Evolutionary conservation across 2,888 invertebrate species (phyloP), one percentile per base, ranked within the genome.

Genomic region (Sphaerophoria taeniata): DNA sequence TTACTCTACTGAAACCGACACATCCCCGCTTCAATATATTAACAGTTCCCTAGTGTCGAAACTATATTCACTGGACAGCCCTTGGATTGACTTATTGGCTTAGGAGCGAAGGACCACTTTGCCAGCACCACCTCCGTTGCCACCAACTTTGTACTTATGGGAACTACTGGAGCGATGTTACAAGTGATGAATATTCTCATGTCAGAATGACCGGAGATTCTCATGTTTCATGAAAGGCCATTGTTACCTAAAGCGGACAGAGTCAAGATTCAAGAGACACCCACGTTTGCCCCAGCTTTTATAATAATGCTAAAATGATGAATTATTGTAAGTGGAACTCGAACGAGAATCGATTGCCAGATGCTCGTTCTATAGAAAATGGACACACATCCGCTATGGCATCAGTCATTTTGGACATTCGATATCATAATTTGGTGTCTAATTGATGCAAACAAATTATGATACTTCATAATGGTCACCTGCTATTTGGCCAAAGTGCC

Each of bases 371-470:
- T 39, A 24, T 24, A 24, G 1, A 24, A 24, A 24, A 24, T 24
- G 33, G 0, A 9, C n/a, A 36, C 39, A 33, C 36, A 45, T 24
- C 36, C 55, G 43, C 43, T 65, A 14, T 7, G 34, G 45, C 49
- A 77, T 82, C 82, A 49, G 73, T 82, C 73, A 78, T 70, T 56
- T 34, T 36, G 39, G 63, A 51, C 58, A 81, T 71, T 76, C 63
- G 56, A 63, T 81, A 81, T 73, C 70, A 79, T 78, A 78, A 83
- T 70, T 83, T 33, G 11, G 45, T 31, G 69, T 56, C 58, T 83
- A 83, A 79, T 78, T 79, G 83, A 83, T 56, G 83, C 69, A 78
- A 78, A 73, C 73, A 83, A 56, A 60, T 63, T 72, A 60, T 61
- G 61, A 67, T 34, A 6, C 34, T 14, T 31, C 31, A 34, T 43